Conservation (phyloP, 2,888 invertebrate species). For the Drosophila acutilabella region DNA sequence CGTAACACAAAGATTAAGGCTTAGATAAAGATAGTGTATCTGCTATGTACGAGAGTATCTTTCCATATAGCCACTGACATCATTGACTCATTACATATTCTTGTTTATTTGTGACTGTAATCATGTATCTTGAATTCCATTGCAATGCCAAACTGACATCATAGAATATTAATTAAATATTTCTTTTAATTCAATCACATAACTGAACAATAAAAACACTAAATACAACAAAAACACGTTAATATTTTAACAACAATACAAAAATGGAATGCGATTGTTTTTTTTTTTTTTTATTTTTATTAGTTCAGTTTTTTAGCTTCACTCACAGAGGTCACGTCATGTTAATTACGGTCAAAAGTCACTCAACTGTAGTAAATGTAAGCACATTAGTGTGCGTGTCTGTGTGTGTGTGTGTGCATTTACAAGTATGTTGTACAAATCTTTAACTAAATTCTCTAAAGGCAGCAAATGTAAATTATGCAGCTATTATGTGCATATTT, state of each 20-base stretch:
- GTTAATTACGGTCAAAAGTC: slow-evolving; percentile 77
- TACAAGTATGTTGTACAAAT: slow-evolving; percentile 2
- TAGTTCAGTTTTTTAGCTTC: not conserved
- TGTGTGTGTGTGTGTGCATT: not conserved
- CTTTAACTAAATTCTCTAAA: slow-evolving; percentile 14
- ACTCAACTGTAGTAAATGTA: slow-evolving; percentile 60
- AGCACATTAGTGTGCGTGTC: not conserved
- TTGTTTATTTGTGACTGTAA: not conserved
- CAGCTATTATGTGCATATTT: slow-evolving; percentile 6
- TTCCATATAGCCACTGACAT: slow-evolving; percentile 8
- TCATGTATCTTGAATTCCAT: not conserved
- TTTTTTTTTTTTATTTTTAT: not conserved
- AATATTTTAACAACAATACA: slow-evolving; percentile 10
- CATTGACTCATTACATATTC: slow-evolving; percentile 11
- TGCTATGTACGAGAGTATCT: not conserved
- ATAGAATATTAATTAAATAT: slow-evolving; percentile 9
- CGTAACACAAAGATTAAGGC: not conserved
- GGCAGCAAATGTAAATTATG: slow-evolving; percentile 16
- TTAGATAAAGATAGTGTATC: slow-evolving; percentile 2
- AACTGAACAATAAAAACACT: not conserved
- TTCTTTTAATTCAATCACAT: slow-evolving; percentile 1
- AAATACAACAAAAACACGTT: not conserved
- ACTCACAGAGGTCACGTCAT: slow-evolving; percentile 49
- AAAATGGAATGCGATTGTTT: slow-evolving; percentile 6
- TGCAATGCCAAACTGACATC: slow-evolving; percentile 5